phyloP scores from a whole-genome alignment of 2,113 vertebrate species.

The Petroica traversi region DNA sequence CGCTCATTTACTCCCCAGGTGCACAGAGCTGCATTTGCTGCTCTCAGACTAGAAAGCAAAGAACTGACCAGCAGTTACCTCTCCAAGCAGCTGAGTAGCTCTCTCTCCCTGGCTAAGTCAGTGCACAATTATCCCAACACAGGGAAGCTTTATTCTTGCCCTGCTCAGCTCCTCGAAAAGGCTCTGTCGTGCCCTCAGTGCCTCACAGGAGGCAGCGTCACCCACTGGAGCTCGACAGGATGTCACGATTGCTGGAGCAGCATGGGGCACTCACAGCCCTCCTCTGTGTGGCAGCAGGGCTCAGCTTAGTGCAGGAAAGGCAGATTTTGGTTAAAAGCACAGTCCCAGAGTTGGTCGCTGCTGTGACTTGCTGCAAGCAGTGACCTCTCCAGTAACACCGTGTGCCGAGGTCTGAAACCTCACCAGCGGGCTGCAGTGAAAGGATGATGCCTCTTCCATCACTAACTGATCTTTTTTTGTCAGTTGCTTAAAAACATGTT shows the following conservation, averaged over 20 bases:
- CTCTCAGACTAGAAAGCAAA: not conserved
- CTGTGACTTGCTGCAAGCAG: not conserved
- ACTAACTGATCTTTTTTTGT: not conserved
- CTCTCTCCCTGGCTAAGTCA: not conserved
- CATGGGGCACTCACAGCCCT: not conserved
- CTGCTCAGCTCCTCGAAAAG: not conserved
- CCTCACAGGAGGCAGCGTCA: not conserved
- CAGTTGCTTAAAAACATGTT: not conserved
- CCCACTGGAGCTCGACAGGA: not conserved
- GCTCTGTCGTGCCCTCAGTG: not conserved
- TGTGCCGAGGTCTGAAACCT: not conserved
- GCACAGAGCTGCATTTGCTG: not conserved
- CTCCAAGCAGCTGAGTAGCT: not conserved
- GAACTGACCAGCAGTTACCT: not conserved
- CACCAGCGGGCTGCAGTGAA: not conserved
- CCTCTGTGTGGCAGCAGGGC: not conserved
- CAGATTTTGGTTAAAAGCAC: not conserved
- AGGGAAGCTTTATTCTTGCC: not conserved
- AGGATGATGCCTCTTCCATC: not conserved
- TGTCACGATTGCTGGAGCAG: not conserved
- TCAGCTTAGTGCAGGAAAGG: not conserved
- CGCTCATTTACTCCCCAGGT: not conserved
- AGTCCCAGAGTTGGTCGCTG: rapidly evolving
- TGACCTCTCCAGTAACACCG: rapidly evolving
- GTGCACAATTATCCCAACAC: not conserved